Percentiles rank a stretch among this genome's conserved stretches.
phyloP scores from a whole-genome alignment of 2,888 invertebrate species.

The Dioctria linearis region DNA sequence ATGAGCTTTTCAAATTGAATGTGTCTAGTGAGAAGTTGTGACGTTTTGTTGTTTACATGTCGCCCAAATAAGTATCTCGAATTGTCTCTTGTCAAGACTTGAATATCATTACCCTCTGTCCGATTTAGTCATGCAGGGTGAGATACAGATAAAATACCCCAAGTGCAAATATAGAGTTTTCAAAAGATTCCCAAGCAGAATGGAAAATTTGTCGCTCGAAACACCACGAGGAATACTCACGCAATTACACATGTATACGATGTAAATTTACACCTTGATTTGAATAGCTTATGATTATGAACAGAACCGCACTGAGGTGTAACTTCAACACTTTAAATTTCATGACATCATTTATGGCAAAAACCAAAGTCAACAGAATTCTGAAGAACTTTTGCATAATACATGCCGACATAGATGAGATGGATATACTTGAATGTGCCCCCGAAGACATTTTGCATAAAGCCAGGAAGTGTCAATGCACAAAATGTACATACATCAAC shows the following conservation, averaged over 20 bases:
- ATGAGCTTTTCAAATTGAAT: slow-evolving; percentile 30
- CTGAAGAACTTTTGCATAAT: slow-evolving; percentile 44
- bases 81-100: slow-evolving; percentile 15
- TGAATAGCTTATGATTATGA: slow-evolving; percentile 7
- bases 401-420: slow-evolving; percentile 7
- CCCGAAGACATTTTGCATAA: slow-evolving; percentile 44
- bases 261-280: slow-evolving; percentile 13
- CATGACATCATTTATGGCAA: slow-evolving; percentile 53
- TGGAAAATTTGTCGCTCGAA: background rate
- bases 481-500: slow-evolving; percentile 42
- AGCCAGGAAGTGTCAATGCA: slow-evolving; percentile 48
- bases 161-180: slow-evolving; percentile 1
- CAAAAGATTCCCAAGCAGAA: slow-evolving; percentile 7
- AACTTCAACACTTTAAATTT: slow-evolving; percentile 52
- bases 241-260: slow-evolving; percentile 29
- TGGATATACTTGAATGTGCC: slow-evolving; percentile 27
- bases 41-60: background rate
- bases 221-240: slow-evolving; percentile 33
- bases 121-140: background rate
- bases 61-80: slow-evolving; percentile 23
- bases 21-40: background rate
- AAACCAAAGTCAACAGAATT: slow-evolving; percentile 54
- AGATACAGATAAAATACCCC: background rate
- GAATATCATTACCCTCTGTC: slow-evolving; percentile 25
- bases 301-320: slow-evolving; percentile 1